These are phyloP conservation scores for Leptonema lineaticorne DNA, from an alignment of 1,140 invertebrate genomes.

Conservation along the genomic window DNA sequence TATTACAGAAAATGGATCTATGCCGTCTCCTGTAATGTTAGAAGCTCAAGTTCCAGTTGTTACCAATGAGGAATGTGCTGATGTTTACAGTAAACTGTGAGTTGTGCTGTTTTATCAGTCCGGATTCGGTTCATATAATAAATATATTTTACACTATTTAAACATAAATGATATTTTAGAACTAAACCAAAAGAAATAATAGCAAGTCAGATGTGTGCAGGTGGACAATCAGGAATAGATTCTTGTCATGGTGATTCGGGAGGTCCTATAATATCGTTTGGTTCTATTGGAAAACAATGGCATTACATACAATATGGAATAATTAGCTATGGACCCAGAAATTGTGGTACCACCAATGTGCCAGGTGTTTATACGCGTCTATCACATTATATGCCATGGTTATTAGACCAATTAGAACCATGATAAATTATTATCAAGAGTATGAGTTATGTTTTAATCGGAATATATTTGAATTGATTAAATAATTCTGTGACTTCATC, in stretches of 20 bases:
- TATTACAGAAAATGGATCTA: slow-evolving; percentile 51
- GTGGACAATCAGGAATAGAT: slow-evolving; percentile 51
- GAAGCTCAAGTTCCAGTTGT: slow-evolving; percentile 44
- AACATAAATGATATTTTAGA: no score
- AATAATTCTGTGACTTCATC: no score
- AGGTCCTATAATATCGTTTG: slow-evolving; percentile 59
- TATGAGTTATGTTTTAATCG: no score
- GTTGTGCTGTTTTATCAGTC: no score
- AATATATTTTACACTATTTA: no score
- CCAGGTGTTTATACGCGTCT: slow-evolving; percentile 67
- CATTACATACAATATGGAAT: slow-evolving; percentile 62
- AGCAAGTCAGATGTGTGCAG: slow-evolving; percentile 56
- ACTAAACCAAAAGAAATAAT: no score
- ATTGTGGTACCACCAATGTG: slow-evolving; percentile 58
- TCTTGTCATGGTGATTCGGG: slow-evolving; percentile 63
- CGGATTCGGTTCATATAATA: no score
- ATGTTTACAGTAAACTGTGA: no score
- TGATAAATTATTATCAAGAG: no score
- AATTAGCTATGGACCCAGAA: slow-evolving; percentile 66
- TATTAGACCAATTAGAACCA: slow-evolving; percentile 44
- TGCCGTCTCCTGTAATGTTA: slow-evolving; percentile 48
- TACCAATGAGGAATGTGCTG: slow-evolving; percentile 21
- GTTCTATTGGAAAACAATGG: neutral
- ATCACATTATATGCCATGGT: slow-evolving; percentile 65
- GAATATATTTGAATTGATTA: no score